These are phyloP conservation scores for Callocephalon fimbriatum DNA, from an alignment of 2,113 vertebrate species.

Conservation along the genomic window DNA sequence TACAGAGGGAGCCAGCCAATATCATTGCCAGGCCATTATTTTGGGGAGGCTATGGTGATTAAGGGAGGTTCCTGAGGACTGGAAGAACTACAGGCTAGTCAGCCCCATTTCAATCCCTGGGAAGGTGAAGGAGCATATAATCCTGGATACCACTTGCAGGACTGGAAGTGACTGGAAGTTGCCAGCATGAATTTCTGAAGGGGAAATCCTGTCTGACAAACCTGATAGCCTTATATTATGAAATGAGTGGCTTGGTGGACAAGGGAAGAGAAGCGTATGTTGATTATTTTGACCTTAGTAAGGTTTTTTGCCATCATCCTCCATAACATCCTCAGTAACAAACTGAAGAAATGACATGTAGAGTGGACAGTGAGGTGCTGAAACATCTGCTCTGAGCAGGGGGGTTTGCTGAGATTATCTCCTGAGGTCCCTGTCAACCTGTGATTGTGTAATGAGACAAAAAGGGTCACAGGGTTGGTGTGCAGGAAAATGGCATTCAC, in stretches of 20 bases:
- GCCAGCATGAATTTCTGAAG: not conserved
- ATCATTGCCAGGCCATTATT: not conserved
- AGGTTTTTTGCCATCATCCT: not conserved
- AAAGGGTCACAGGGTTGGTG: no score
- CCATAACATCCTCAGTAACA: not conserved
- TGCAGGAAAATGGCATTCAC: not conserved
- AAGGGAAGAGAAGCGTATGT: not conserved
- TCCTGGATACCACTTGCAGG: not conserved
- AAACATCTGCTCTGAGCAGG: not conserved
- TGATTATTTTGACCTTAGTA: not conserved
- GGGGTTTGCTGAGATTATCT: accelerated
- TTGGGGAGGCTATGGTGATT: not conserved
- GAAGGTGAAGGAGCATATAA: not conserved
- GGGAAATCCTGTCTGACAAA: not conserved
- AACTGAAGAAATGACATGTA: not conserved
- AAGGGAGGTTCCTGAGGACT: not conserved
- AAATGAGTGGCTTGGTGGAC: not conserved
- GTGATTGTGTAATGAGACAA: not conserved
- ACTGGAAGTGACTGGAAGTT: not conserved
- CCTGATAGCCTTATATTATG: not conserved
- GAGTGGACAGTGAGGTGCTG: not conserved
- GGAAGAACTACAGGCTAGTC: not conserved
- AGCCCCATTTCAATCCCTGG: not conserved
- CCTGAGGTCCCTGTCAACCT: not conserved
- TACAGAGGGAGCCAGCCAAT: not conserved